These are phyloP conservation scores for Cinara cedri DNA, from an alignment of 2,888 invertebrate species.

Conservation along the genomic window DNA sequence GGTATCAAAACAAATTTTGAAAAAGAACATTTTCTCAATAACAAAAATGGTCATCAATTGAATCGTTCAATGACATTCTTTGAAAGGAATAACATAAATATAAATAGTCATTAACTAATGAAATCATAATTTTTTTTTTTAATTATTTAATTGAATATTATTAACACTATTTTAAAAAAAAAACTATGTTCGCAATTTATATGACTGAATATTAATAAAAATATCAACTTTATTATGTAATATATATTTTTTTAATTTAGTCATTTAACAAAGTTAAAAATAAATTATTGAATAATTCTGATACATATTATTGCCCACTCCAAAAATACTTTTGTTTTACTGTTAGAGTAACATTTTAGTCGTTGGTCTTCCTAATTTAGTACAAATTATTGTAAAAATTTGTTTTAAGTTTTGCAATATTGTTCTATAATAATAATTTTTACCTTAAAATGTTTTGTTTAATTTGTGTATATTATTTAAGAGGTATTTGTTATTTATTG, in stretches of 20 bases:
- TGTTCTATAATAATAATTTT: background rate
- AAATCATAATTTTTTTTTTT: background rate
- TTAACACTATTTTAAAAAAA: too few species aligned
- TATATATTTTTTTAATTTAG: background rate
- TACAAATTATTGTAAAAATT: constrained; percentile 7
- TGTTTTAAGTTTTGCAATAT: background rate
- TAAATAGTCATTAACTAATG: background rate
- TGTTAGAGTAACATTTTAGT: constrained; percentile 30
- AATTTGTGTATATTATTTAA: too few species aligned
- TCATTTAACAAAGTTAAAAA: background rate
- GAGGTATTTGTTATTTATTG: too few species aligned
- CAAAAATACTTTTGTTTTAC: constrained; percentile 6
- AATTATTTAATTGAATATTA: too few species aligned
- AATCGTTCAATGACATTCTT: background rate
- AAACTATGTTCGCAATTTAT: background rate
- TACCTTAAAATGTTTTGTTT: too few species aligned
- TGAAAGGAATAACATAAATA: background rate
- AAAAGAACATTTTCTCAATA: background rate
- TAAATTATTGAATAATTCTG: background rate
- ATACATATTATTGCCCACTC: too few species aligned
- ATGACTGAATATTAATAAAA: background rate
- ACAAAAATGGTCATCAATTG: background rate
- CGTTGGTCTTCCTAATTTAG: constrained; percentile 51
- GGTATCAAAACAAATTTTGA: background rate
- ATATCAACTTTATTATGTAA: too few species aligned